phyloP scores from a whole-genome alignment of 2,113 vertebrate genomes.

The Poicephalus gulielmi region DNA sequence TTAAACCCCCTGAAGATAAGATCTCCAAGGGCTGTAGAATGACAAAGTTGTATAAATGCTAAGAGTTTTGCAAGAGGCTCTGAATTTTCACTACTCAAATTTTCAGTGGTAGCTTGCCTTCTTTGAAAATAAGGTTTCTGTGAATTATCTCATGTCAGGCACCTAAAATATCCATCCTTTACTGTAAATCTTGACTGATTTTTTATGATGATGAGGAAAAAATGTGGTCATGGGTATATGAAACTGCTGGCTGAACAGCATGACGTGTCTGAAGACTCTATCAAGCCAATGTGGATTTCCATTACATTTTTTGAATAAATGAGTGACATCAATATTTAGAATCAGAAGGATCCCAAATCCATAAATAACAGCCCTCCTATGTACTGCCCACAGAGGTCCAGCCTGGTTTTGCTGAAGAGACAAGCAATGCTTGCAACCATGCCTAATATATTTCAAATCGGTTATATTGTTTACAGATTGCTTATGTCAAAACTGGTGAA shows the following conservation, averaged over 20 bases:
- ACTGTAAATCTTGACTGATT: background rate
- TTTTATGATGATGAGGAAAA: background rate
- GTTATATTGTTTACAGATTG: slow-evolving; percentile 69
- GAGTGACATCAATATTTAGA: background rate
- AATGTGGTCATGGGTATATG: background rate
- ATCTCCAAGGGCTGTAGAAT: background rate
- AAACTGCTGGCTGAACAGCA: background rate
- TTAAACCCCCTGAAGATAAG: background rate
- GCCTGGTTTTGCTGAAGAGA: slow-evolving; percentile 12
- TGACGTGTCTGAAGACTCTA: background rate
- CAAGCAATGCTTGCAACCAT: slow-evolving; percentile 35
- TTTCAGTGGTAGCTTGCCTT: background rate
- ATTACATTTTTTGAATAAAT: background rate
- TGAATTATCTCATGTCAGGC: background rate
- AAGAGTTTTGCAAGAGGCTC: background rate
- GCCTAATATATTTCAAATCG: slow-evolving; percentile 54
- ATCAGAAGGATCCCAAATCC: background rate
- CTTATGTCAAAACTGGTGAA: slow-evolving; percentile 68
- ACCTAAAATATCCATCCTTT: background rate
- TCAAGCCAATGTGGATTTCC: background rate
- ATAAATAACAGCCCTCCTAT: background rate
- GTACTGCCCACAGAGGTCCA: slow-evolving; percentile 3
- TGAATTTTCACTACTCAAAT: background rate
- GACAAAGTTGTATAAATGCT: background rate
- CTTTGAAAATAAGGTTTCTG: background rate